phyloP scores from a whole-genome alignment of 2,888 invertebrate genomes.

The Meganola albula region DNA sequence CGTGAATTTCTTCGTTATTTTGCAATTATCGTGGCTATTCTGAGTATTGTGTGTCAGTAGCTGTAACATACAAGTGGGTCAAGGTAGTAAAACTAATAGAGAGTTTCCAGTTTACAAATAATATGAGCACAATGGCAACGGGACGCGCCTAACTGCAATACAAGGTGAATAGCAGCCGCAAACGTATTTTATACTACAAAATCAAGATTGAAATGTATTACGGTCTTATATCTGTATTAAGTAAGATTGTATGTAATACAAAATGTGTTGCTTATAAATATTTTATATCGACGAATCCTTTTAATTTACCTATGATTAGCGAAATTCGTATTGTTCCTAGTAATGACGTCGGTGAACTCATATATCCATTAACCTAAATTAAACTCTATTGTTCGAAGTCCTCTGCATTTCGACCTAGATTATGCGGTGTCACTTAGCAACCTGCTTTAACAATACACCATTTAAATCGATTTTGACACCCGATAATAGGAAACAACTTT shows the following conservation, averaged over 20 bases:
- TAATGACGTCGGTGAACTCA: conserved; percentile 41
- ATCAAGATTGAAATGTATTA: too few relatives aligned
- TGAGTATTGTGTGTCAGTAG: conserved; percentile 19
- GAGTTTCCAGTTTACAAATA: conserved; percentile 38
- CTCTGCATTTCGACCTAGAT: conserved; percentile 47
- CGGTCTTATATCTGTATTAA: too few relatives aligned
- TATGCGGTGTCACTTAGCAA: conserved; percentile 41
- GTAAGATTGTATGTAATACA: too few relatives aligned
- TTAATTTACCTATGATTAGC: too few relatives aligned
- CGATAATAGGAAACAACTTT: too few relatives aligned
- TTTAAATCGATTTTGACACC: too few relatives aligned
- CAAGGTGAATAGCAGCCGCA: conserved; percentile 20
- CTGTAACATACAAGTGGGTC: conserved; percentile 29
- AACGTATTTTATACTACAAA: too few relatives aligned
- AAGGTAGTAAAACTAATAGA: conserved; percentile 42
- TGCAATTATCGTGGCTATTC: conserved; percentile 17
- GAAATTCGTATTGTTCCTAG: too few relatives aligned
- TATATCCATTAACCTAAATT: conserved; percentile 60
- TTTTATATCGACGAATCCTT: too few relatives aligned
- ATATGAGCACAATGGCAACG: conserved; percentile 36
- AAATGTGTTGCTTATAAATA: too few relatives aligned
- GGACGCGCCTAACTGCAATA: conserved; percentile 32
- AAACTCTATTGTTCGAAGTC: conserved; percentile 46
- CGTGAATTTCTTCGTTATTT: conserved; percentile 14
- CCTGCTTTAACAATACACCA: conserved; percentile 38